These are phyloP conservation scores for Barypeithes pellucidus DNA, from an alignment of 2,888 invertebrate species.

Conservation along the genomic window DNA sequence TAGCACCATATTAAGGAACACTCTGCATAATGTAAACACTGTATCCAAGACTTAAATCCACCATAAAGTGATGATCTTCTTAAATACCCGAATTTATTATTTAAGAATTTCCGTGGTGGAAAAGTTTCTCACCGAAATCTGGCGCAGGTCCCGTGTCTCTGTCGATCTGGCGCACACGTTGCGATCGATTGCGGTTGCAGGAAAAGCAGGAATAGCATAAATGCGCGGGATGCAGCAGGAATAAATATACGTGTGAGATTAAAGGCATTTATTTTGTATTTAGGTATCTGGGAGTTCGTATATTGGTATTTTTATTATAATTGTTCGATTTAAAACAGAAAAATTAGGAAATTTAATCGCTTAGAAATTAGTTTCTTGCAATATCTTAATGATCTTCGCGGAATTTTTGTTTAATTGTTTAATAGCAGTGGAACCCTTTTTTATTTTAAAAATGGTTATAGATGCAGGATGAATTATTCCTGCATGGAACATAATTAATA, in stretches of 20 bases:
- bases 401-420: too few species aligned
- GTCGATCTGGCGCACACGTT: conserved; percentile 40
- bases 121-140: conserved; percentile 20
- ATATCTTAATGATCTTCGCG: too few species aligned
- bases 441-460: too few species aligned
- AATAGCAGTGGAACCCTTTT: too few species aligned
- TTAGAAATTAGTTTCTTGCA: too few species aligned
- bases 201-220: conserved; percentile 40
- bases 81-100: neutral
- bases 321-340: neutral
- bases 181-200: conserved; percentile 50
- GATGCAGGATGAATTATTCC: too few species aligned
- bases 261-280: conserved; percentile 14
- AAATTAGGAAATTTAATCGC: too few species aligned
- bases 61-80: too few species aligned
- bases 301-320: neutral
- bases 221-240: conserved; percentile 45
- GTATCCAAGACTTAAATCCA: too few species aligned
- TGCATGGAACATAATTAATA: too few species aligned
- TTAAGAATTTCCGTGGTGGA: conserved; percentile 30
- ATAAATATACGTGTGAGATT: conserved; percentile 28
- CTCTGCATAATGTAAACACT: too few species aligned
- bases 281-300: neutral
- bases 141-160: conserved; percentile 44
- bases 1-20: too few species aligned